Base-by-base conservation (phyloP, 2,797 vertebrate species). In the Acrocephalus scirpaceus region DNA sequence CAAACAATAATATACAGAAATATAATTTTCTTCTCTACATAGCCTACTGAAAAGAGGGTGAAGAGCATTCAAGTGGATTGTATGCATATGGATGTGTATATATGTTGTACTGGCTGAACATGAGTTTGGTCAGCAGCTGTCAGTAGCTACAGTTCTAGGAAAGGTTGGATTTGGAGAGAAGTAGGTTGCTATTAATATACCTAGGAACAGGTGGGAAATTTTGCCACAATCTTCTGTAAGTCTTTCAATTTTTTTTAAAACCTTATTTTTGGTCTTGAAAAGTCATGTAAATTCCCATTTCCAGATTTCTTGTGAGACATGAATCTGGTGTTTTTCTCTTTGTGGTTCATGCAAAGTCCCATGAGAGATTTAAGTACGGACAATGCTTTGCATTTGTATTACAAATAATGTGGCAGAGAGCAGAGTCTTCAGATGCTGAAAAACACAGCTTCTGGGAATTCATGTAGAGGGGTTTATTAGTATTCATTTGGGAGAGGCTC, bases 121-220 rank as follows among this genome's bases (percentile, higher is more conserved):
- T 54, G 40, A 62, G 22, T 75, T 88, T 81, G 90, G 40, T 84
- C 76, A 93, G 78, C 85, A 92, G 51, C 53, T 95, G 73, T 53
- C 74, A 45, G 58, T 60, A 88, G 70, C 75, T 88, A 36, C 42
- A 58, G 36, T 89, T 91, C 70, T 92, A 91, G 75, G 58, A 91
- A 85, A 83, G 19, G 40, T 13, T 92, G 53, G 18, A 78, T 78
- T 79, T 64, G 48, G 42, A 87, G 23, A 82, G 75, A 87, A 71
- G 34, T 17, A 71, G 66, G 51, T 80, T 93, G 20, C 51, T 70
- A 65, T 72, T 92, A 67, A 74, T 64, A 83, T 27, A 77, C 16
- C 54, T 72, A 69, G 54, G 25, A 82, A 91, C 34, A 86, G 62
- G 51, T 75, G 82, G 75, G 56, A 77, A 86, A 38, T 58, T 83